Evolutionary conservation across 2,113 vertebrate species (phyloP), one percentile per base, ranked within the genome.

Genomic region (Cranoglanis bouderius): DNA sequence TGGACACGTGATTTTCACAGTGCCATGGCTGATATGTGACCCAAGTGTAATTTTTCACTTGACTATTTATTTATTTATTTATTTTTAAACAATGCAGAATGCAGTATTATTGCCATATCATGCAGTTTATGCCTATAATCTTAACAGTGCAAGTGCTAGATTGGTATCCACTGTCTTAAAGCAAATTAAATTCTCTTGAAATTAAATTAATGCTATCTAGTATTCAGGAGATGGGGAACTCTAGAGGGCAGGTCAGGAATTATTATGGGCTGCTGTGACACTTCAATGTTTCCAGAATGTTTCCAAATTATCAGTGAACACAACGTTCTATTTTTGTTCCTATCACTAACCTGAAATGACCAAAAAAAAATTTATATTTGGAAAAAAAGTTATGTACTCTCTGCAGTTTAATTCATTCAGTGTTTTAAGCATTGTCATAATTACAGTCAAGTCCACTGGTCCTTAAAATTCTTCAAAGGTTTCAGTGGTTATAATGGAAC

Each of bases 401-500:
- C 26, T 49, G 26, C n/a, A 35, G 32, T 57, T n/a, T 7, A 29
- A 75, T 9, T 12, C 49, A 38, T 67, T 67, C n/a, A 72, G 5
- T 26, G 16, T 65, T 72, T 72, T 72, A 35, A 24, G 38, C 1
- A 14, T 9, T 40, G 4, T 57, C 26, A 55, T 72, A 75, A 67
- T 82, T 75, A 51, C 35, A 85, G 35, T 78, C 77, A n/a, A 59
- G 63, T 77, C 40, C 0, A 26, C 57, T 59, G 43, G 72, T 67
- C 53, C 82, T 38, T 72, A 26, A 57, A 85, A 51, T 38, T 32
- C 8, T 53, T 67, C 24, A n/a, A n/a, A n/a, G 35, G 32, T 88
- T 81, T 78, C 19, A 21, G 59, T 81, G 70, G 85, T 85, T 74
- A 65, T 51, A 72, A 84, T 67, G 12, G 16, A 89, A 59, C 51